Conservation (phyloP, 2,888 invertebrate species). For the Cosmopolites sordidus region DNA sequence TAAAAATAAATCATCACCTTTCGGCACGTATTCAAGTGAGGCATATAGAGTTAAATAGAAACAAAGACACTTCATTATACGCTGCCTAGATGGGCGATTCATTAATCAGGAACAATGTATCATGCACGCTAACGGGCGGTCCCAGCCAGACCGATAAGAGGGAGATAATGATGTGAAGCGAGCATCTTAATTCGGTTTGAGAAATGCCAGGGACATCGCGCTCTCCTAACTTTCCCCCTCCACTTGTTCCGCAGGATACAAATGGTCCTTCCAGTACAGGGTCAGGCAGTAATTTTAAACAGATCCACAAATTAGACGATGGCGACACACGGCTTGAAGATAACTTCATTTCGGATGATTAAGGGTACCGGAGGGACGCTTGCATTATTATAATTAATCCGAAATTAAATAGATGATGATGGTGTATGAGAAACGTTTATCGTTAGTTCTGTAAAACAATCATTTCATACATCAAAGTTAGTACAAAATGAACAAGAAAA, state of each 20-base stretch:
- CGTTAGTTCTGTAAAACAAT: too few relatives aligned
- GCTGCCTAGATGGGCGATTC: not conserved
- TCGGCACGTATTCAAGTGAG: too few relatives aligned
- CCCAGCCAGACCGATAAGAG: slow-evolving; percentile 17
- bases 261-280: slow-evolving; percentile 25
- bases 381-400: slow-evolving; percentile 18
- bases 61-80: not conserved
- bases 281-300: slow-evolving; percentile 28
- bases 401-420: slow-evolving; percentile 2
- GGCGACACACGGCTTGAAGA: slow-evolving; percentile 20
- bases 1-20: too few relatives aligned
- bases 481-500: too few relatives aligned
- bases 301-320: slow-evolving; percentile 28
- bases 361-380: slow-evolving; percentile 9
- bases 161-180: slow-evolving; percentile 28
- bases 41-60: not conserved
- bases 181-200: slow-evolving; percentile 27
- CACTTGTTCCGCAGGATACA: slow-evolving; percentile 21
- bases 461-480: too few relatives aligned
- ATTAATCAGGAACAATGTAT: slow-evolving; percentile 22
- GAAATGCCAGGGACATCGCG: slow-evolving; percentile 26
- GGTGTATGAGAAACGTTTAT: not conserved
- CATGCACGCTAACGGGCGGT: slow-evolving; percentile 4
- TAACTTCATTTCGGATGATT: slow-evolving; percentile 25
- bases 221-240: not conserved